Conservation (phyloP, 2,797 vertebrate genomes). For the Lates japonicus region DNA sequence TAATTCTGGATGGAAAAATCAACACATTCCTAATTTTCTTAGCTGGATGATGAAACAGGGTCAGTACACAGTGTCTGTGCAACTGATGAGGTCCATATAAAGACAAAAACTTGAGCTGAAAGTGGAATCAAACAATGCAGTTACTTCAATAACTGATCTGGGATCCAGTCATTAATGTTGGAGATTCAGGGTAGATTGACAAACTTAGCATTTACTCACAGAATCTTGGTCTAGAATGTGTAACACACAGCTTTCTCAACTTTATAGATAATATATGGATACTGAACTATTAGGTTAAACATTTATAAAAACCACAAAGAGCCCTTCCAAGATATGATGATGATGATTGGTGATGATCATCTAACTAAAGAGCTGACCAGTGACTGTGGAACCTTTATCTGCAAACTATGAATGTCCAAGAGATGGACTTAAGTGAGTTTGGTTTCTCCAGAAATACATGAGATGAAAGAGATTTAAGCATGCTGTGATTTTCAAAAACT, state of each 20-base stretch:
- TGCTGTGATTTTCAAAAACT: background rate
- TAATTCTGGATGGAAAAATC: conserved; percentile 51
- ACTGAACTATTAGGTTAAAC: background rate
- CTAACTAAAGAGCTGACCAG: background rate
- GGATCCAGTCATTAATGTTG: background rate
- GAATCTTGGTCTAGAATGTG: background rate
- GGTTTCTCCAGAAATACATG: too few relatives aligned
- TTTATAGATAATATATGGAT: background rate
- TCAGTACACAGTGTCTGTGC: background rate
- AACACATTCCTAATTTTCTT: conserved; percentile 43
- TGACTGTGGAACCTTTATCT: too few relatives aligned
- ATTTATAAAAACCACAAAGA: background rate
- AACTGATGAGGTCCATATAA: background rate
- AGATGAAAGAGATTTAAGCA: too few relatives aligned
- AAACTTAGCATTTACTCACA: background rate
- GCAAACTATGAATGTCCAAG: too few relatives aligned
- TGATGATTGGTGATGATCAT: background rate
- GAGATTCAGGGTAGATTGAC: background rate
- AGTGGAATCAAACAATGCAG: background rate
- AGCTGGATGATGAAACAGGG: background rate
- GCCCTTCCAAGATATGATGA: background rate
- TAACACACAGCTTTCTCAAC: background rate
- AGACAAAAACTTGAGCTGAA: background rate
- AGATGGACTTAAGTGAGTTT: too few relatives aligned
- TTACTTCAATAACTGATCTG: background rate